phyloP scores from a whole-genome alignment of 1,140 invertebrate species.

The Phymorhynchus buccinoides region DNA sequence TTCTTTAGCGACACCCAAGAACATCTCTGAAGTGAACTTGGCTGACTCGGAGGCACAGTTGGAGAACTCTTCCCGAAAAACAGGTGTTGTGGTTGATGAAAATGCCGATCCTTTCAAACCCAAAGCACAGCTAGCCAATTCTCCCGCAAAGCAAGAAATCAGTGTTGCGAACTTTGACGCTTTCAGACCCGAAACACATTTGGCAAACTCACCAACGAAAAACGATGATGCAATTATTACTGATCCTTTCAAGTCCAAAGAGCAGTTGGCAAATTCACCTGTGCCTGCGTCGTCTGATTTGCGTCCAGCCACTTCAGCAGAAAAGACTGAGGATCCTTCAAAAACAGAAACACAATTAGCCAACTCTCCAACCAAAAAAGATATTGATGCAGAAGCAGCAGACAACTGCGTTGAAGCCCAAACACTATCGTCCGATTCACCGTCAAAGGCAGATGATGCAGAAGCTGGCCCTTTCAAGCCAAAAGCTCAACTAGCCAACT shows the following conservation, averaged over 20 bases:
- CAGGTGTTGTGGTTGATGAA: neutral
- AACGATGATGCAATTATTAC: neutral
- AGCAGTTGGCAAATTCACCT: neutral
- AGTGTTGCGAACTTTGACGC: neutral
- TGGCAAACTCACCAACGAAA: neutral
- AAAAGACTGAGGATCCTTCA: neutral
- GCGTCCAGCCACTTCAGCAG: no score
- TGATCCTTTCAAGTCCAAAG: constrained; percentile 5
- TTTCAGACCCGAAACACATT: neutral
- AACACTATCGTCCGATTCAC: neutral
- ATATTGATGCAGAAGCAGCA: neutral
- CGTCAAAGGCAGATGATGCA: neutral
- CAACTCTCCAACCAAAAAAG: neutral
- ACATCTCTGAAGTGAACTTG: neutral
- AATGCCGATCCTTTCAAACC: neutral
- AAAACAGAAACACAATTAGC: neutral
- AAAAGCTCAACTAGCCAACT: neutral
- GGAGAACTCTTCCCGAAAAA: neutral
- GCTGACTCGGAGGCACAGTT: neutral
- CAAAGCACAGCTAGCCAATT: neutral
- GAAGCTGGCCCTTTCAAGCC: constrained; percentile 5
- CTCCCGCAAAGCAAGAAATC: neutral
- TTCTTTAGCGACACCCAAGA: no score
- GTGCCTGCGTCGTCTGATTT: no score
- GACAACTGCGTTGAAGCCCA: neutral